Evolutionary conservation across 2,888 invertebrate species (phyloP).

Genomic region (Schrankia costaestrigalis): DNA sequence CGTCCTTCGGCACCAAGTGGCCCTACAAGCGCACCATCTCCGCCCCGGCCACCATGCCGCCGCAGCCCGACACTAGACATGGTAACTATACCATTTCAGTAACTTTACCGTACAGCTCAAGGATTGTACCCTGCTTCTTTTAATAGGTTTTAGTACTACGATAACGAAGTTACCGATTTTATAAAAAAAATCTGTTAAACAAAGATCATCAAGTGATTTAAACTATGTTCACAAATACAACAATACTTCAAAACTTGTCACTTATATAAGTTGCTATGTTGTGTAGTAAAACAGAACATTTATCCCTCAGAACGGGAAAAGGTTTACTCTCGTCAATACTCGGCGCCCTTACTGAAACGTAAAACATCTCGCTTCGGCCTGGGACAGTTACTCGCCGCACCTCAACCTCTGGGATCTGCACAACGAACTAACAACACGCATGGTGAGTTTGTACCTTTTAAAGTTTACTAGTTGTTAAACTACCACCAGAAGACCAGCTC

Average conservation of each 20-base stretch:
- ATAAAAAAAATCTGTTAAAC: too few relatives aligned
- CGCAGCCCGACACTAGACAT: constrained; percentile 40
- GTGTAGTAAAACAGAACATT: neutral
- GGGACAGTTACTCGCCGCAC: constrained; percentile 85
- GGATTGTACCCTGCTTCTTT: too few relatives aligned
- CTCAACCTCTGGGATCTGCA: constrained; percentile 39
- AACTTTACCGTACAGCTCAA: neutral
- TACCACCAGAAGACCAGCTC: too few relatives aligned
- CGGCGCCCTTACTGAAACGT: constrained; percentile 96
- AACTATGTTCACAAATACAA: too few relatives aligned
- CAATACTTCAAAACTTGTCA: too few relatives aligned
- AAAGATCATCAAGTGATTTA: too few relatives aligned
- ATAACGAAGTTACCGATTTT: too few relatives aligned
- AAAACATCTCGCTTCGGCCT: constrained; percentile 95
- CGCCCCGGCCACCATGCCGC: constrained; percentile 92
- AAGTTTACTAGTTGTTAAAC: neutral
- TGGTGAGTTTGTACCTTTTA: constrained; percentile 28
- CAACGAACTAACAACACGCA: constrained; percentile 30
- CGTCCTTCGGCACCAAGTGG: constrained; percentile 95
- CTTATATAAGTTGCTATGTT: too few relatives aligned
- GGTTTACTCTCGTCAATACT: constrained; percentile 94
- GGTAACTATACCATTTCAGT: constrained; percentile 1
- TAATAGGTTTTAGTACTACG: too few relatives aligned
- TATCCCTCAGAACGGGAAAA: constrained; percentile 86
- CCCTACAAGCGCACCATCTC: constrained; percentile 97